These are phyloP conservation scores for Dolichomitus sp. DNA, from an alignment of 2,888 invertebrate genomes.

Conservation along the genomic window DNA sequence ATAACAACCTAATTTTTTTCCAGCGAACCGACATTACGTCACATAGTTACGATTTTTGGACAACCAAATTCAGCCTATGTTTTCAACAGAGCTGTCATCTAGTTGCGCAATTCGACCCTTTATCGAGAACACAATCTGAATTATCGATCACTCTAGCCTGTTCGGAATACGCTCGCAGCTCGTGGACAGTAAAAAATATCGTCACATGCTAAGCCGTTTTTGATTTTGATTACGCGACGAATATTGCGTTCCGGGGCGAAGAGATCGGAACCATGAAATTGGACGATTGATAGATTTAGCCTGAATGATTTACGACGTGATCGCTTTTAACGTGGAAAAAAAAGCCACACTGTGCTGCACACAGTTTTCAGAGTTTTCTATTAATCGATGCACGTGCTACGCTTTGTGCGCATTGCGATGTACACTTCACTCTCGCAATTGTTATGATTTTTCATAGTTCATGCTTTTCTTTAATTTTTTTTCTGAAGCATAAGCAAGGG, in stretches of 20 bases:
- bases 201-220: conserved; percentile 35
- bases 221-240: conserved; percentile 46
- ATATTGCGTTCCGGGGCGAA: conserved; percentile 41
- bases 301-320: conserved; percentile 53
- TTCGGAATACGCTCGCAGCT: conserved; percentile 20
- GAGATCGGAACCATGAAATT: conserved; percentile 30
- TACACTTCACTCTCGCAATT: not conserved
- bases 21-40: not conserved
- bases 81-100: not conserved
- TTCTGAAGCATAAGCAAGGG: not conserved
- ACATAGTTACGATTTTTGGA: not conserved
- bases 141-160: not conserved
- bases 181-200: conserved; percentile 14
- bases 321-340: conserved; percentile 40
- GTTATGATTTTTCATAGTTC: not conserved
- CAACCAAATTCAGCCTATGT: not conserved
- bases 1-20: not conserved
- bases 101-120: not conserved
- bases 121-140: not conserved
- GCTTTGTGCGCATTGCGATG: not conserved
- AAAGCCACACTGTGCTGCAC: conserved; percentile 34
- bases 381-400: conserved; percentile 30
- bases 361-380: conserved; percentile 34
- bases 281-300: conserved; percentile 50
- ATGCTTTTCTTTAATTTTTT: too few relatives aligned